Evolutionary conservation across 2,888 invertebrate genomes (phyloP), one percentile per base, ranked within the genome.

Genomic region (Drosophila helvetica): DNA sequence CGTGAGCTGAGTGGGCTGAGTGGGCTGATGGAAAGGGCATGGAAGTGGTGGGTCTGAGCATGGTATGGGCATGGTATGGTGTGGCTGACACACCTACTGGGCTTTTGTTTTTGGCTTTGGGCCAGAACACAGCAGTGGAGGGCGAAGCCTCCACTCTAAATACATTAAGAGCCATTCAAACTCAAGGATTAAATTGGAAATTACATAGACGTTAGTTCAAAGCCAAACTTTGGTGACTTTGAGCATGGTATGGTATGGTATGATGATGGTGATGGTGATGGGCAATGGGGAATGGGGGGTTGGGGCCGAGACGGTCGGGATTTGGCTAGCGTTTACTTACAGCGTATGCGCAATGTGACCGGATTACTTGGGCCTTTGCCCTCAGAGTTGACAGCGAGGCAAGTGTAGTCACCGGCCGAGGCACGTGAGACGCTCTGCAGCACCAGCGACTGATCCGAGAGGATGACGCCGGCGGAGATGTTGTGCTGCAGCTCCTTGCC

Each of bases 401-500:
- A 97, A 62, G 96, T 96, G 92, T 97, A 97, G 91, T 96, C 95
- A 5, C 97, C 97, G n/a, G 96, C 96, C 33, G 96, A 96, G 69
- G 95, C 94, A 71, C 96, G 93, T 50, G 95, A 96, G 68, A 97
- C 96, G 81, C 95, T 95, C 91, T 97, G 97, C 67, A 97, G 94
- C 8, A 97, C 97, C 79, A 97, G 93, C 89, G 96, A 96, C 91
- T 96, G 96, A 89, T 97, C 96, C 91, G 96, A 97, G 86, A 97
- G 94, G 86, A 97, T 96, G 64, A 97, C 93, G 43, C 97, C 97
- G 12, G 95, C 95, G 3, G 95, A 95, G 78, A 95, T 94, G 92
- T 97, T 97, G 92, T 96, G 96, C 92, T 94, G 96, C 83, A 97
- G 94, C 92, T 97, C 97, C 70, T 94, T 94, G 77, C 95, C 96